Evolutionary conservation across 2,888 invertebrate species (phyloP), one percentile per base, ranked within the genome.

Genomic region (Unio delphinus): DNA sequence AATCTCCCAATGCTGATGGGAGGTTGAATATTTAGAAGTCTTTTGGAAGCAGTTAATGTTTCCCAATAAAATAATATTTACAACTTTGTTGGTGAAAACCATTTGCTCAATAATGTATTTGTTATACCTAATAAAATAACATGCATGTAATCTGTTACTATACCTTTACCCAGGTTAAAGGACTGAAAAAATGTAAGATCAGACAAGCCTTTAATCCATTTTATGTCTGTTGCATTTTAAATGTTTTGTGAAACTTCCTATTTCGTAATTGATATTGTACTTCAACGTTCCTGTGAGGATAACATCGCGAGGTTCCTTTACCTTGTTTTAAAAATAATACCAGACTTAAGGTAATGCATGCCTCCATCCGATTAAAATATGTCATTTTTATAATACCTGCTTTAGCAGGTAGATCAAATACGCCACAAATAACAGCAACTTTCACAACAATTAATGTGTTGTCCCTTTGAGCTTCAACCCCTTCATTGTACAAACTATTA

Each of bases 1-100:
- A 71, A 56, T 64, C 71, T 64, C 61, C 64, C 65, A 56, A 71
- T 68, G 17, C 54, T 18, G 4, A 61, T n/a, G 59, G 67, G 70
- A 58, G 70, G 70, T n/a, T 59, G 55, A 55, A 70, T 66, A 62
- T 66, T 70, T 55, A 62, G 58, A 55, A 70, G 66, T 54, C 66
- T 65, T 7, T 7, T 11, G 7, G 67, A 70, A 57, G 67, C 55
- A 63, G 58, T 54, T 59, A 68, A 67, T 70, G 17, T 20, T 76
- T 74, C 20, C 74, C 74, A 61, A 76, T 57, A 63, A 70, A 76
- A 28, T 64, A 74, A n/a, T 30, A 30, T 26, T 66, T 69, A n/a
- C 61, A 54, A 7, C 62, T 57, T n/a, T 68, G 20, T 26, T 68
- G 69, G 23, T 23, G 54, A 73, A 73, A 23, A 23, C 23, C 23